A percentile compares a stretch with the other conserved stretches of the same genome.
Conservation (phyloP, 1,140 invertebrate genomes). For the Diprion similis region DNA sequence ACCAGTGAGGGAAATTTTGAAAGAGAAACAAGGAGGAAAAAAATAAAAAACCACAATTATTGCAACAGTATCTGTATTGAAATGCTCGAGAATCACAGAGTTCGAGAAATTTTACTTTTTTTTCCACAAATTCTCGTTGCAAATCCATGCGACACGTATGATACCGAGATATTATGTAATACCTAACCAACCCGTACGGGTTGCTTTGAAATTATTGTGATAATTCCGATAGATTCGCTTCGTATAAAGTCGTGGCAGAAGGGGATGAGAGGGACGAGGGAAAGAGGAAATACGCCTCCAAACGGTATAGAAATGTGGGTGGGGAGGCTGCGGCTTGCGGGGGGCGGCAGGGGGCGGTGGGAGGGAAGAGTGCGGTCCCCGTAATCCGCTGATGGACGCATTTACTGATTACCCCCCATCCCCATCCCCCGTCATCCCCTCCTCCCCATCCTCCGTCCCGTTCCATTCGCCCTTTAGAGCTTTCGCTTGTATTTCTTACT, state of each 20-base stretch:
- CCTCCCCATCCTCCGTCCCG: background rate
- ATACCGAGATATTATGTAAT: too few relatives aligned
- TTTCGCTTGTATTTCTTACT: slow-evolving; percentile 50
- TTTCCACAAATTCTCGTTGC: too few relatives aligned
- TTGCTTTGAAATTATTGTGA: background rate
- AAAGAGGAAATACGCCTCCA: background rate
- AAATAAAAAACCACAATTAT: background rate
- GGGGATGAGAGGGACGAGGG: background rate
- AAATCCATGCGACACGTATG: too few relatives aligned
- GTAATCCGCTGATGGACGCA: slow-evolving; percentile 53
- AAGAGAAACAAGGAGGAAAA: background rate
- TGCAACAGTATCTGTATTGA: background rate
- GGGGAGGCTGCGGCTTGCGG: slow-evolving; percentile 15
- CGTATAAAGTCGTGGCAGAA: background rate
- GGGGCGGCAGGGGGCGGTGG: slow-evolving; percentile 13
- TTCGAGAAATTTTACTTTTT: too few relatives aligned
- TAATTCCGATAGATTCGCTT: background rate
- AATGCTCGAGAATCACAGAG: too few relatives aligned
- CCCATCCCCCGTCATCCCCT: slow-evolving; percentile 20
- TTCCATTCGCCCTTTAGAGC: slow-evolving; percentile 35
- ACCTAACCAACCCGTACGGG: too few relatives aligned
- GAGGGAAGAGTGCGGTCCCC: slow-evolving; percentile 27
- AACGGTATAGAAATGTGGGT: background rate
- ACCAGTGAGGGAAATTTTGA: too few relatives aligned
- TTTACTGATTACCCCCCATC: slow-evolving; percentile 50